Percentiles rank a stretch among this genome's conserved stretches.
These are phyloP conservation scores for Isoperla grammatica DNA, from an alignment of 2,888 invertebrate genomes.

Conservation along the genomic window DNA sequence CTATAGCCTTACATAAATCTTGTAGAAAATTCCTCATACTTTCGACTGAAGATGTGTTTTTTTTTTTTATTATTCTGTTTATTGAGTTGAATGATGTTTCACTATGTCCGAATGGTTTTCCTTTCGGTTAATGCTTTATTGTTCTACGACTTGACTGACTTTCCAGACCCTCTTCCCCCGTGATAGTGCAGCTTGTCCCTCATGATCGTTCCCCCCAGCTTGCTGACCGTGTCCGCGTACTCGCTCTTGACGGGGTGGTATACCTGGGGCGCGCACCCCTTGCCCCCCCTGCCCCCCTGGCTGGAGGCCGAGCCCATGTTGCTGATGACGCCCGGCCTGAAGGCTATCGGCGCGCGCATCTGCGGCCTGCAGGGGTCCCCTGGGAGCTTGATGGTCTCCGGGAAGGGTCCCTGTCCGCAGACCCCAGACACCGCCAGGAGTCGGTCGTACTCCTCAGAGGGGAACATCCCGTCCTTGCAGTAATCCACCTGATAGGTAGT, in stretches of 20 bases:
- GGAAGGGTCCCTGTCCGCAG: neutral
- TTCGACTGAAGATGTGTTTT: too few relatives aligned
- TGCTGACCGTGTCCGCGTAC: conserved; percentile 3
- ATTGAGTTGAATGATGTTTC: too few relatives aligned
- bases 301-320: neutral
- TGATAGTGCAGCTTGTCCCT: neutral
- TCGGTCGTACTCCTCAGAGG: conserved; percentile 2
- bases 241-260: neutral
- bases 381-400: too few relatives aligned
- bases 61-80: too few relatives aligned
- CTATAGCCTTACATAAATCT: too few relatives aligned
- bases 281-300: neutral
- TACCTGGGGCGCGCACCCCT: neutral
- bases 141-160: too few relatives aligned
- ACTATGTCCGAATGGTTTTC: too few relatives aligned
- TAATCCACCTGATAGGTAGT: conserved; percentile 51
- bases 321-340: neutral
- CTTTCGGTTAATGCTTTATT: too few relatives aligned
- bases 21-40: too few relatives aligned
- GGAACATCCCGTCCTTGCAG: neutral
- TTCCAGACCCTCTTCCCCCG: too few relatives aligned
- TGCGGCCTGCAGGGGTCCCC: neutral
- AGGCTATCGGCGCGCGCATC: neutral
- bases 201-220: neutral
- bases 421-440: neutral